Evolutionary conservation across 1,140 invertebrate species (phyloP), one percentile per base, ranked within the genome.

Genomic region (Pantala flavescens): DNA sequence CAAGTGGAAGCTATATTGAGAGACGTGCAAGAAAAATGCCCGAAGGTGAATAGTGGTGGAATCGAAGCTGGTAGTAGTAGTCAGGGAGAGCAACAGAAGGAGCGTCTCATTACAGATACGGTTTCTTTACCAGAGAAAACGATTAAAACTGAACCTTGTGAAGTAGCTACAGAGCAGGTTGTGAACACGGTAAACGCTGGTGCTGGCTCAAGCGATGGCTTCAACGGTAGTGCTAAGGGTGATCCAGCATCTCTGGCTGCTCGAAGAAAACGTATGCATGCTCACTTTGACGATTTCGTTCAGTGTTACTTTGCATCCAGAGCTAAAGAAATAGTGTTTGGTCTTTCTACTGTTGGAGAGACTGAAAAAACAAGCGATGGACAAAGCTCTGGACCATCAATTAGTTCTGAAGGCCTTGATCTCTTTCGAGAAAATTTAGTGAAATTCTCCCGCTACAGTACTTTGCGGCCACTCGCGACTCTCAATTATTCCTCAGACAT

Each of bases 401-500:
- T 78, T 76, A 74, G 81, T 2, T 82, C 80, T 77, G 82, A 83
- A 7, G 89, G 91, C 3, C 82, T 97, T 36, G 90, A 94, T 75
- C 83, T 91, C 49, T 97, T 98, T 83, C 87, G 92, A 43, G 90
- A 94, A 78, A 94, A 93, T 83, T 85, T 98, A 55, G 90, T 92
- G 0, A 95, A 95, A 81, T 96, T 98, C 84, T 95, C 93, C 0
- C 84, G 90, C 21, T 98, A 93, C 82, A 91, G 88, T 78, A 87
- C 89, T 0, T 84, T 97, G 72, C 84, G 91, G 36, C 88, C 92
- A 16, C 83, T 98, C 12, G 94, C 95, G 0, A 95, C 94, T 0
- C 83, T 98, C 1, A 94, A 94, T 78, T 98, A 98, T 82, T 93
- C 94, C 70, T 92, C 89, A 78, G 96, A 98, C 82, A 88, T 93